Evolutionary conservation across 2,797 vertebrate genomes (phyloP).

Genomic region (Hydrolagus colliei): DNA sequence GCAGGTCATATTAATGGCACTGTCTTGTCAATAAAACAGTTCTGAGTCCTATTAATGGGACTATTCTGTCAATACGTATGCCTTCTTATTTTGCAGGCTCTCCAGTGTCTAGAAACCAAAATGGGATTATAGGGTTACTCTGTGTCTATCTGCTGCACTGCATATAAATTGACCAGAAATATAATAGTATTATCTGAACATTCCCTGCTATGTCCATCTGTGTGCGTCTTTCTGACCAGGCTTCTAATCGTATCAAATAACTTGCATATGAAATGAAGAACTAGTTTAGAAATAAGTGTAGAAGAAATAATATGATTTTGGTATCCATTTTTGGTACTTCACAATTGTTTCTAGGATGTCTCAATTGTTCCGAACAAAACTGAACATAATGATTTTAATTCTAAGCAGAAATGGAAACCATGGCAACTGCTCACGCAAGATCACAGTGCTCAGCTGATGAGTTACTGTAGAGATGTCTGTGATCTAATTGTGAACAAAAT

Average conservation of each 20-base stretch:
- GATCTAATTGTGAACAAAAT: neutral
- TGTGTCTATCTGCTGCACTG: slow-evolving; percentile 63
- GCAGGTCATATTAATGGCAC: slow-evolving; percentile 59
- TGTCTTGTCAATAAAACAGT: slow-evolving; percentile 67
- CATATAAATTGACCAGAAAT: slow-evolving; percentile 66
- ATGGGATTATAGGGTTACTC: slow-evolving; percentile 74
- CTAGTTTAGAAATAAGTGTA: neutral
- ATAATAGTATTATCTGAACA: slow-evolving; percentile 47
- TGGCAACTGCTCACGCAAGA: neutral
- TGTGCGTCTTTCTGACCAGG: neutral
- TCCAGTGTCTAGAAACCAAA: slow-evolving; percentile 55
- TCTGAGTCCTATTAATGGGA: slow-evolving; percentile 73
- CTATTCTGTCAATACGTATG: slow-evolving; percentile 61
- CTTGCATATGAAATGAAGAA: slow-evolving; percentile 7
- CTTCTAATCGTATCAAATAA: neutral
- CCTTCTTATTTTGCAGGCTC: slow-evolving; percentile 60
- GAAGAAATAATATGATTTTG: neutral
- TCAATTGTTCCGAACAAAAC: neutral
- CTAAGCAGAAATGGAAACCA: neutral
- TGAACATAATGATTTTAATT: neutral
- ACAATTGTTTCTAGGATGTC: too few species aligned
- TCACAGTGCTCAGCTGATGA: neutral
- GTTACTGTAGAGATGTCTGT: neutral
- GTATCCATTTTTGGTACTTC: neutral
- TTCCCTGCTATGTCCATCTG: neutral